Evolutionary conservation across 2,113 vertebrate species (phyloP), one percentile per base, ranked within the genome.

Genomic region (Bos indicus): DNA sequence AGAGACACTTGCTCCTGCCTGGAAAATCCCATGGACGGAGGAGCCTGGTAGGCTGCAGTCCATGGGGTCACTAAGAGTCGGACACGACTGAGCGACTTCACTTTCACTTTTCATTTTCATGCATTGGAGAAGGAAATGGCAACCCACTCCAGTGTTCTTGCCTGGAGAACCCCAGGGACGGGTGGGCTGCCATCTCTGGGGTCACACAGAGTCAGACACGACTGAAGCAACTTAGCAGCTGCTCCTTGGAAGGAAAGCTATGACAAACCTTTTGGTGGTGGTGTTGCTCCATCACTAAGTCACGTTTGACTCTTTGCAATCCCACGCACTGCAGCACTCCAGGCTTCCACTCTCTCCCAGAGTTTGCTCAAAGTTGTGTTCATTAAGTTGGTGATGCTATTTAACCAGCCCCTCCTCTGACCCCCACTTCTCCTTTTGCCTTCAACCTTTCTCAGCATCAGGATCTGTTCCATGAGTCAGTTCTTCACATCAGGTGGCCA

Each of bases 261-360:
- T 14, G 23, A 77, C 71, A 7, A 77, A 43, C 23, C 71, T 43
- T 14, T 43, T 14, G 40, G 21, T 43, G 67, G 64, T 67, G n/a
- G 19, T 71, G n/a, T 0, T 23, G n/a, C 40, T 40, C 21, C 5
- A 0, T 40, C n/a, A 6, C 1, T 6, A 40, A 71, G 19, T 71
- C 67, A 71, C 2, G 0, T 71, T 40, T 40, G 67, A 71, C n/a
- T 71, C 67, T 67, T 67, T 12, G n/a, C 67, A 40, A 12, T 40
- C n/a, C 10, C n/a, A 19, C 6, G 19, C 67, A 6, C n/a, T 0
- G 5, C 67, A 40, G n/a, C 19, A 71, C n/a, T 40, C 10, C 67
- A 40, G 67, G n/a, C 67, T 71, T 71, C 19, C 67, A 40, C 67
- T 40, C 67, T 36, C 19, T 40, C 19, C 67, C 67, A 40, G n/a